Evolutionary conservation across 2,888 invertebrate genomes (phyloP).

Genomic region (Trissonchulus latispiculum): DNA sequence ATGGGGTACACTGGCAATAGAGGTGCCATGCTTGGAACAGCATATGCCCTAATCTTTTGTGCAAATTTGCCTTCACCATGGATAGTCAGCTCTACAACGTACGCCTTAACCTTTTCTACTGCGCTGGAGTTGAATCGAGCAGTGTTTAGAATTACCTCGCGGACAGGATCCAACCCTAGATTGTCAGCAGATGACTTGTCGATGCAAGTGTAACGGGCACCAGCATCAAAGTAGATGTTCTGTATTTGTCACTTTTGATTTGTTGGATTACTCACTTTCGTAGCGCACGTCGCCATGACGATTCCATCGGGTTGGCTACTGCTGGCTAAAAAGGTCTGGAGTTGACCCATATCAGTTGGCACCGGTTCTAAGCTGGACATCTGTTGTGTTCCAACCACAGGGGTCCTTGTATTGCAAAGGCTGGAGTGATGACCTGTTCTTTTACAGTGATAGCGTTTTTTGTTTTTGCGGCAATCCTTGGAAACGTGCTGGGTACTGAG

Average conservation of each 20-base stretch:
- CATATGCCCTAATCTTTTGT: background rate
- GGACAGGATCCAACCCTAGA: background rate
- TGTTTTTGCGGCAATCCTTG: background rate
- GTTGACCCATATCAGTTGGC: background rate
- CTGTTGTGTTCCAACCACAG: background rate
- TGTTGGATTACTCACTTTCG: background rate
- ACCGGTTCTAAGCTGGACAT: background rate
- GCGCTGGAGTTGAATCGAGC: background rate
- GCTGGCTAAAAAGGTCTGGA: background rate
- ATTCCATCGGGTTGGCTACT: background rate
- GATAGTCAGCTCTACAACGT: background rate
- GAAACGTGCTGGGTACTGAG: background rate
- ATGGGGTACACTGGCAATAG: background rate
- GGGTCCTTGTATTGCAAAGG: background rate
- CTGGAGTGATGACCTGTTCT: background rate
- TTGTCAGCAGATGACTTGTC: background rate
- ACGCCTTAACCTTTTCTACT: background rate
- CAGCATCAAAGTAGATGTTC: background rate
- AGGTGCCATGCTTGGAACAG: background rate
- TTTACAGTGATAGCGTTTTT: background rate
- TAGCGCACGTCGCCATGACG: background rate
- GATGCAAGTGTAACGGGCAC: conserved; percentile 1
- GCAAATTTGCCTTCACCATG: background rate
- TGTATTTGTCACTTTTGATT: no score
- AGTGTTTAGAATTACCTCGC: background rate